These are phyloP conservation scores for Cynopterus sphinx DNA, from an alignment of 2,797 vertebrate species.

Conservation along the genomic window DNA sequence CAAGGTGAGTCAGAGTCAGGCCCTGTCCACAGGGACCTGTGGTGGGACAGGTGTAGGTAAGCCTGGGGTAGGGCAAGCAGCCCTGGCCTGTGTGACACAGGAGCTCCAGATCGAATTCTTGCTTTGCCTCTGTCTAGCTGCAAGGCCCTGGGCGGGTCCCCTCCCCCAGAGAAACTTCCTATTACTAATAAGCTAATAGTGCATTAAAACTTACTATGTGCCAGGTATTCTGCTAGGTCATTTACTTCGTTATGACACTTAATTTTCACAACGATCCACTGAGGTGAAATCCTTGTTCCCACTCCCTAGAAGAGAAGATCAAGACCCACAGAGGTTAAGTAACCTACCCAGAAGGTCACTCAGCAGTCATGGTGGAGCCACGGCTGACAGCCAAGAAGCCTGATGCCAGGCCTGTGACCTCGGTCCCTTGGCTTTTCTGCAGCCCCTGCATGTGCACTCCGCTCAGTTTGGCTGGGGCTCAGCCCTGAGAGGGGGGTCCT, in stretches of 20 bases:
- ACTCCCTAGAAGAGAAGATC: background rate
- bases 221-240: background rate
- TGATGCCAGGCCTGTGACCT: background rate
- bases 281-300: background rate
- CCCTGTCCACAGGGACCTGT: background rate
- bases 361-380: background rate
- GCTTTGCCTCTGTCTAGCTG: background rate
- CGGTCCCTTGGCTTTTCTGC: background rate
- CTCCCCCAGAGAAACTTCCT: background rate
- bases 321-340: background rate
- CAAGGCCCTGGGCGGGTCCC: background rate
- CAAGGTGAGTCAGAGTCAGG: background rate
- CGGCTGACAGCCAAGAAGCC: background rate
- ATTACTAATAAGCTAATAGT: background rate
- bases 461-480: background rate
- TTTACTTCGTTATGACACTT: background rate
- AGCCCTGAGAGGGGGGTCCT: background rate
- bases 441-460: fast-evolving
- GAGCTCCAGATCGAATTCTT: background rate
- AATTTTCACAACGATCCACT: background rate
- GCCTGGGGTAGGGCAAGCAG: background rate
- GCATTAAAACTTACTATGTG: background rate
- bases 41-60: background rate
- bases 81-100: background rate
- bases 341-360: background rate